phyloP scores from a whole-genome alignment of 2,113 vertebrate genomes.

The Pagrus major region DNA sequence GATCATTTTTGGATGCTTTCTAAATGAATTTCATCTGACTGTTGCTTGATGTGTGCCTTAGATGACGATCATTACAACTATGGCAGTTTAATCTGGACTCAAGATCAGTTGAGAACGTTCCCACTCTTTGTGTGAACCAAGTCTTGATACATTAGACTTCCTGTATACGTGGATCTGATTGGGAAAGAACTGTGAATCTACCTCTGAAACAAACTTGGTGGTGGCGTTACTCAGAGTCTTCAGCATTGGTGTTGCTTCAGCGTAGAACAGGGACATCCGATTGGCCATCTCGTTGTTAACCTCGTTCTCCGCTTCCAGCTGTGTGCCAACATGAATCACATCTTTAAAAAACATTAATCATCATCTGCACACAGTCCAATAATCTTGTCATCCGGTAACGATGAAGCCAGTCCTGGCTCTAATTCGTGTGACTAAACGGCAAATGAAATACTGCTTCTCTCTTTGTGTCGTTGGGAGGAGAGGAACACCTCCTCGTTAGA shows the following conservation, averaged over 20 bases:
- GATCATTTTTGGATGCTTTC: not conserved
- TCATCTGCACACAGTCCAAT: not conserved
- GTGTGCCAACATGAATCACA: not conserved
- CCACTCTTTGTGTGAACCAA: not conserved
- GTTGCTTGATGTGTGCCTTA: not conserved
- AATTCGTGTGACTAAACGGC: not conserved
- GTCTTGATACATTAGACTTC: too few species aligned
- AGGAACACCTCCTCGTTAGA: conserved; percentile 6
- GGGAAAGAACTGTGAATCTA: conserved; percentile 32
- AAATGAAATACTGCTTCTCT: conserved; percentile 30
- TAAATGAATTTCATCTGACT: not conserved
- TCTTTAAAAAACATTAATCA: not conserved
- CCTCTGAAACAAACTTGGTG: conserved; percentile 94
- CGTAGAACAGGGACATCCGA: conserved; percentile 94
- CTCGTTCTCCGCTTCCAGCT: conserved; percentile 92
- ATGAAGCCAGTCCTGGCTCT: not conserved
- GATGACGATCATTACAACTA: not conserved
- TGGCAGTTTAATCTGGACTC: not conserved
- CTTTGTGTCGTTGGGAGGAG: not conserved
- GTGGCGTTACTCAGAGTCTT: conserved; percentile 94
- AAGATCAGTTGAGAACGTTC: not conserved
- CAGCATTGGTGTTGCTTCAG: conserved; percentile 94
- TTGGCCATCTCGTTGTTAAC: conserved; percentile 96
- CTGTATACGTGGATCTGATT: not conserved
- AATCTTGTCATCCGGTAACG: not conserved